Evolutionary conservation across 2,113 vertebrate species (phyloP), one percentile per base, ranked within the genome.

Genomic region (Trematomus loennbergii): DNA sequence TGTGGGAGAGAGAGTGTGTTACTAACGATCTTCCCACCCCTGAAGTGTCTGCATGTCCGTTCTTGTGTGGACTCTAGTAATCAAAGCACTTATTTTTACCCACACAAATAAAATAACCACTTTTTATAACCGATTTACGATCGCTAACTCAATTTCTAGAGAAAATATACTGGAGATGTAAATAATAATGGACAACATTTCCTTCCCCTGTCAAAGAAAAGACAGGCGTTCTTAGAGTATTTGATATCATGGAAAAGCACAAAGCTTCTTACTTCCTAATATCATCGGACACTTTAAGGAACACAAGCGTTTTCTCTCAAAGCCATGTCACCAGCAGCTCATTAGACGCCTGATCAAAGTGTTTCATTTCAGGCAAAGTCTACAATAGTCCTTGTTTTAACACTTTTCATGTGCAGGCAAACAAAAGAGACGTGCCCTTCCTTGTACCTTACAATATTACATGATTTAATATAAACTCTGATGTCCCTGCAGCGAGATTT

Each of bases 331-430:
- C 67, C 73, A 55, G 54, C 74, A 68, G 81, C 90, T 93, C 85
- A 91, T 89, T 91, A 89, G 84, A 62, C 40, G 72, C 61, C 75
- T 73, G 82, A 93, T 90, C 88, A 91, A 90, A 92, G 89, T 70
- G 40, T 77, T 85, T 82, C 60, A 53, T 68, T 69, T 81, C 62
- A 72, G 18, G 25, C 67, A 78, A 89, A 73, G 60, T 84, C 81
- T 76, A 45, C 61, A 53, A 40, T 68, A 46, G 36, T 77, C 69
- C 33, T 29, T 81, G 46, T 89, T 85, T 86, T 70, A 81, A 81
- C 52, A 76, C 43, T 46, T 81, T 55, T 91, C 84, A 86, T 76
- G 73, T 77, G 69, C 68, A 74, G 53, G 62, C 75, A 89, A 87
- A 86, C 76, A 89, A 66, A 78, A 66, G 60, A 83, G 82, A 84